A percentile compares a stretch with the other conserved stretches of the same genome.
These are phyloP conservation scores for Promerops cafer DNA, from an alignment of 2,113 vertebrate species.

Conservation along the genomic window DNA sequence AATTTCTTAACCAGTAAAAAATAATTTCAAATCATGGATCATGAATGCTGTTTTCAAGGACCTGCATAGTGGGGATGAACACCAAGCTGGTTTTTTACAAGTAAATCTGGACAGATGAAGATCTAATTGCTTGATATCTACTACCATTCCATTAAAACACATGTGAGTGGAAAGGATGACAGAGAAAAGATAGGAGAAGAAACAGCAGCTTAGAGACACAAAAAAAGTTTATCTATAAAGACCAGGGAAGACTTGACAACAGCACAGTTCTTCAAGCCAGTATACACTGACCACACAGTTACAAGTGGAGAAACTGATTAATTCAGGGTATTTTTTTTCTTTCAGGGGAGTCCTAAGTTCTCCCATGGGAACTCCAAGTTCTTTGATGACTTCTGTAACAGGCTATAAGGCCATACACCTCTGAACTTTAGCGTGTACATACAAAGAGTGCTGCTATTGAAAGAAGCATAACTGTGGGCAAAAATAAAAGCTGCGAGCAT, in stretches of 20 bases:
- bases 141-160: not conserved
- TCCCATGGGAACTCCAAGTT: not conserved
- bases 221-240: not conserved
- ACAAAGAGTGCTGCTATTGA: not conserved
- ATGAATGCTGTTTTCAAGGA: not conserved
- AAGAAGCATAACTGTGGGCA: not conserved
- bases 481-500: not conserved
- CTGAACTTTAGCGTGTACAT: rapidly evolving
- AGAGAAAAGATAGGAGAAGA: not conserved
- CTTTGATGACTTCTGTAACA: not conserved
- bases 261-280: not conserved
- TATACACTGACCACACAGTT: not conserved
- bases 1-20: not conserved
- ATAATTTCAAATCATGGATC: not conserved
- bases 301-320: not conserved
- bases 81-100: not conserved
- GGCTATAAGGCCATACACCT: not conserved
- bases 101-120: not conserved
- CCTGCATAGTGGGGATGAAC: not conserved
- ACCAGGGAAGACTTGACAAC: not conserved
- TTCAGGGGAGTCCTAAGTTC: not conserved
- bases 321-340: not conserved
- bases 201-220: not conserved
- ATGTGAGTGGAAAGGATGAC: not conserved
- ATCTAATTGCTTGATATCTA: not conserved